Percentiles rank a stretch among this genome's conserved stretches.
Conservation (phyloP, 2,888 invertebrate genomes). For the Zeuzera pyrina region DNA sequence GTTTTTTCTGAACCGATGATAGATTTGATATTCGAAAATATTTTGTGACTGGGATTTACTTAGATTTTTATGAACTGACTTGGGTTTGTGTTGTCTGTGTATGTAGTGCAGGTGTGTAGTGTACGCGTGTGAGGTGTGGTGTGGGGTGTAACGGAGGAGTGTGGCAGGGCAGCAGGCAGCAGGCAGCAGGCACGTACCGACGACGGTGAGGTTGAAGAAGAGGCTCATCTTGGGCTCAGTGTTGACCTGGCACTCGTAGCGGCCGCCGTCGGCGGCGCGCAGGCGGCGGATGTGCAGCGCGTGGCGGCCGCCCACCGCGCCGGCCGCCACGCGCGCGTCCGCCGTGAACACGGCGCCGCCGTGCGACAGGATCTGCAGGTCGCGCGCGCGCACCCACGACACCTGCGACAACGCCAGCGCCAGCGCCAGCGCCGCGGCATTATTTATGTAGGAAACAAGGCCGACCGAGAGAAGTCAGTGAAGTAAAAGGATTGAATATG, state of each 20-base stretch:
- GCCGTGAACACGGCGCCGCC: conserved; percentile 78
- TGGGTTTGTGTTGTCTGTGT: too few species aligned
- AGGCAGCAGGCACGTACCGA: conserved; percentile 61
- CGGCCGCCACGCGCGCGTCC: conserved; percentile 76
- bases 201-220: conserved; percentile 75
- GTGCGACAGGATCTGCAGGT: conserved; percentile 80
- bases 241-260: conserved; percentile 83
- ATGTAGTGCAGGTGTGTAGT: too few species aligned
- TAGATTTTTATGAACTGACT: too few species aligned
- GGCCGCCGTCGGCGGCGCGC: conserved; percentile 74
- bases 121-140: too few species aligned
- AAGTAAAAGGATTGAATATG: too few species aligned
- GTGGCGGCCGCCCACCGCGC: conserved; percentile 70
- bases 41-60: too few species aligned
- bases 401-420: conserved; percentile 64
- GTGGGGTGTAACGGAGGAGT: too few species aligned
- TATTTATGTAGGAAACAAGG: too few species aligned
- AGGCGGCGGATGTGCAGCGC: conserved; percentile 75
- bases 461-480: too few species aligned
- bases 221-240: conserved; percentile 83
- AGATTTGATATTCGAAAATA: too few species aligned
- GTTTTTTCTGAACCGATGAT: too few species aligned
- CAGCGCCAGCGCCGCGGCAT: background rate
- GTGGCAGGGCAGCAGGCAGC: too few species aligned
- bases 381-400: conserved; percentile 81